These are phyloP conservation scores for Thunnus albacares DNA, from an alignment of 2,797 vertebrate genomes.

Conservation along the genomic window DNA sequence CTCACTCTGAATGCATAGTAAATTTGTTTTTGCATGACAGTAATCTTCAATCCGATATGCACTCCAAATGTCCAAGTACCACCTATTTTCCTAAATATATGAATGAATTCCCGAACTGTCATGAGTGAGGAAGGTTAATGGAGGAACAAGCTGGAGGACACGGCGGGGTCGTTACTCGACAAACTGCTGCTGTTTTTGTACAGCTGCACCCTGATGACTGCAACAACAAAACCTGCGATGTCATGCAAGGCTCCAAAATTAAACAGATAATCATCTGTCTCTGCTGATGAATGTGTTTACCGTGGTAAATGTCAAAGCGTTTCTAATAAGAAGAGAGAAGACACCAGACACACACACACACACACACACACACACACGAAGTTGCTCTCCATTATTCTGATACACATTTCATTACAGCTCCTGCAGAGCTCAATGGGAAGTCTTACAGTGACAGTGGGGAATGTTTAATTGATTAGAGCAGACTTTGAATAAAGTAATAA, in stretches of 20 bases:
- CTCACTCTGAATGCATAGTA: background rate
- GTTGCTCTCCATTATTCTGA: slow-evolving; percentile 31
- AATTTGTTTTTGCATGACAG: background rate
- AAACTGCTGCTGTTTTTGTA: slow-evolving; percentile 57
- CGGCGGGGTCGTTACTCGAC: slow-evolving; percentile 22
- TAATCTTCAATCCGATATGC: background rate
- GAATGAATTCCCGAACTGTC: slow-evolving; percentile 24
- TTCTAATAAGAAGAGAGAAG: slow-evolving; percentile 77
- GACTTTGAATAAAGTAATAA: slow-evolving; percentile 25
- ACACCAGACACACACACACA: background rate
- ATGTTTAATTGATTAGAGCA: slow-evolving; percentile 53
- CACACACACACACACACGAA: slow-evolving; percentile 4
- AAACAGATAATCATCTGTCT: slow-evolving; percentile 86
- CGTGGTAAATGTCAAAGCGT: slow-evolving; percentile 81
- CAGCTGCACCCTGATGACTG: slow-evolving; percentile 63
- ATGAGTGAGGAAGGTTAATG: slow-evolving; percentile 47
- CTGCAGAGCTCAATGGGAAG: slow-evolving; percentile 48
- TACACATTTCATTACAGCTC: slow-evolving; percentile 57
- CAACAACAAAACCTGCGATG: slow-evolving; percentile 63
- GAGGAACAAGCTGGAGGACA: slow-evolving; percentile 31
- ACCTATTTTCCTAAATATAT: background rate
- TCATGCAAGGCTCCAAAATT: slow-evolving; percentile 76
- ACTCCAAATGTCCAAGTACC: background rate
- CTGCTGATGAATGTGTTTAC: slow-evolving; percentile 87
- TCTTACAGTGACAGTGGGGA: slow-evolving; percentile 25